phyloP scores from a whole-genome alignment of 2,888 invertebrate species.

The Drosophila mimica region DNA sequence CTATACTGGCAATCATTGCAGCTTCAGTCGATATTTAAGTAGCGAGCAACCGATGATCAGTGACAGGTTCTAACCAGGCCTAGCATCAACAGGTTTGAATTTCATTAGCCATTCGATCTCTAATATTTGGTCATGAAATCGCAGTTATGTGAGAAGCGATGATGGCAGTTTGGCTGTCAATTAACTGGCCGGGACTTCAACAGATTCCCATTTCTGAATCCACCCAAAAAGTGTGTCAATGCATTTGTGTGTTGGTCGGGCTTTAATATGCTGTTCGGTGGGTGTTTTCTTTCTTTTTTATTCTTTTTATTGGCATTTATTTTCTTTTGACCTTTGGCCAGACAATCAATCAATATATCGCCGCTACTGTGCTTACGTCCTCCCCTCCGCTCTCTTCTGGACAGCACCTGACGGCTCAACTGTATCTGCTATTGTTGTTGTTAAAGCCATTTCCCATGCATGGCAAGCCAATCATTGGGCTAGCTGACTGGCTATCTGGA shows the following conservation, averaged over 20 bases:
- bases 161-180: constrained; percentile 43
- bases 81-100: constrained; percentile 43
- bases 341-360: constrained; percentile 64
- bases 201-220: constrained; percentile 44
- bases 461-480: constrained; percentile 29
- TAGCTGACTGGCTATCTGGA: constrained; percentile 6
- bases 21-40: constrained; percentile 56
- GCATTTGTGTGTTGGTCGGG: constrained; percentile 23
- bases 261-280: constrained; percentile 66
- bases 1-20: constrained; percentile 28
- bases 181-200: constrained; percentile 50
- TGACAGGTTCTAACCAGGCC: constrained; percentile 27
- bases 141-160: constrained; percentile 68
- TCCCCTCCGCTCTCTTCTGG: constrained; percentile 2
- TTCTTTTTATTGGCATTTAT: not conserved
- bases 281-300: constrained; percentile 28
- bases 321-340: constrained; percentile 1
- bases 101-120: constrained; percentile 27
- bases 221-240: constrained; percentile 68
- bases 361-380: constrained; percentile 44
- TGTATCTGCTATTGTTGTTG: constrained; percentile 40
- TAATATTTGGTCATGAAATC: constrained; percentile 75
- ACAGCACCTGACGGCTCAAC: constrained; percentile 48
- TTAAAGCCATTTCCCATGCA: constrained; percentile 10
- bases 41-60: constrained; percentile 59